Conservation (phyloP, 2,797 vertebrate species). For the Myioborus miniatus region DNA sequence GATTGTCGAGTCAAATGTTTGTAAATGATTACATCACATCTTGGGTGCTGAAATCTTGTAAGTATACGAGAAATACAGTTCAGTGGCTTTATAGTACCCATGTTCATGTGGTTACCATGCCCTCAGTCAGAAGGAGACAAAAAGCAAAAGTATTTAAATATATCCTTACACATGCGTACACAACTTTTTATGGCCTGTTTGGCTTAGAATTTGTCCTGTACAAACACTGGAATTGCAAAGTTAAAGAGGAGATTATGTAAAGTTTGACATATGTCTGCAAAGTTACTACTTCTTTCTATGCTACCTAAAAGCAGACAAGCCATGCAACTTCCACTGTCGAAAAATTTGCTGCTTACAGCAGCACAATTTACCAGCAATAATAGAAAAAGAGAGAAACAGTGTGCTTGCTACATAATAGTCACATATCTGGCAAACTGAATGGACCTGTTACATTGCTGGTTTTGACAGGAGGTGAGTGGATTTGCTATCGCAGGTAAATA, state of each 20-base stretch:
- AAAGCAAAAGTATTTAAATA: not conserved
- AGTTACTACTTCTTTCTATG: not conserved
- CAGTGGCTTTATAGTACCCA: not conserved
- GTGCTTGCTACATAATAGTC: conserved; percentile 3
- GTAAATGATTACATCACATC: conserved; percentile 1
- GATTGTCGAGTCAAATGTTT: not conserved
- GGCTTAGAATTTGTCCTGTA: not conserved
- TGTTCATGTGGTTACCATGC: not conserved
- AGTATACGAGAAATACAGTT: not conserved
- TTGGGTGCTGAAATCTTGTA: not conserved
- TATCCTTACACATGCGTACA: not conserved
- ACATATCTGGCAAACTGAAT: conserved; percentile 36
- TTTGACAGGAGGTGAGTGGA: conserved; percentile 49
- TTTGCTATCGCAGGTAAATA: conserved; percentile 44
- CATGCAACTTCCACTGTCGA: not conserved
- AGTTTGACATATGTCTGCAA: not conserved
- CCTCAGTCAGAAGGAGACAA: not conserved
- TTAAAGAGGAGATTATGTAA: not conserved
- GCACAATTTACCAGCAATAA: conserved; percentile 13
- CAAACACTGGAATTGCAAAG: not conserved
- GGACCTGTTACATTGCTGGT: not conserved
- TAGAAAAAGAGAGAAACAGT: conserved; percentile 7
- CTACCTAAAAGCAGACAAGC: not conserved
- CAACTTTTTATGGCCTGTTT: not conserved
- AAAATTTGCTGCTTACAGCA: conserved; percentile 15